These are phyloP conservation scores for Parnassius glacialis DNA, from an alignment of 2,888 invertebrate species.

Conservation along the genomic window DNA sequence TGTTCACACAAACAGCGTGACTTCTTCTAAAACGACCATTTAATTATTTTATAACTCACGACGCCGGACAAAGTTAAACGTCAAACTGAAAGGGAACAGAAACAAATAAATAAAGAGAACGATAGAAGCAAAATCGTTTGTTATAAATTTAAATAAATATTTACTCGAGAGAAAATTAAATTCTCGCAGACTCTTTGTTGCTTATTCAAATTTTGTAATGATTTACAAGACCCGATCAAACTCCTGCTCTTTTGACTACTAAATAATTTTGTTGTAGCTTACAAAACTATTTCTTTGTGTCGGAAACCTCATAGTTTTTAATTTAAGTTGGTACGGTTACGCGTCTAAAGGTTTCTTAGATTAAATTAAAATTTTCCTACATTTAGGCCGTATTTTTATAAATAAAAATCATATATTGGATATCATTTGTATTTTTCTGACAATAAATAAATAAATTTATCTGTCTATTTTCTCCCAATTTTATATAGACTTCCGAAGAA, in stretches of 20 bases:
- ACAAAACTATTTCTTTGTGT: constrained; percentile 67
- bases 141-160: constrained; percentile 20
- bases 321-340: constrained; percentile 50
- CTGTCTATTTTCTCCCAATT: too few species aligned
- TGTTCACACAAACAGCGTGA: background rate
- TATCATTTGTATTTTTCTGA: too few species aligned
- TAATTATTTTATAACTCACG: constrained; percentile 5
- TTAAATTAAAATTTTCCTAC: background rate
- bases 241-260: constrained; percentile 31
- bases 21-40: too few species aligned
- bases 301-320: constrained; percentile 60
- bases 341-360: constrained; percentile 4
- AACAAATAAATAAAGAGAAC: constrained; percentile 15
- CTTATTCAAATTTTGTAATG: constrained; percentile 19
- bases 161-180: constrained; percentile 23
- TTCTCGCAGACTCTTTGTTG: constrained; percentile 12
- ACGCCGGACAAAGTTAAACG: constrained; percentile 9
- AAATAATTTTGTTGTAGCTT: constrained; percentile 38
- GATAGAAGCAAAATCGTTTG: constrained; percentile 12
- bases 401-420: too few species aligned
- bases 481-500: too few species aligned
- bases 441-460: too few species aligned
- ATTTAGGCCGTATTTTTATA: too few species aligned
- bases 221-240: constrained; percentile 22
- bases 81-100: constrained; percentile 13